Evolutionary conservation across 2,888 invertebrate species (phyloP).

Genomic region (Chrysolina americana): DNA sequence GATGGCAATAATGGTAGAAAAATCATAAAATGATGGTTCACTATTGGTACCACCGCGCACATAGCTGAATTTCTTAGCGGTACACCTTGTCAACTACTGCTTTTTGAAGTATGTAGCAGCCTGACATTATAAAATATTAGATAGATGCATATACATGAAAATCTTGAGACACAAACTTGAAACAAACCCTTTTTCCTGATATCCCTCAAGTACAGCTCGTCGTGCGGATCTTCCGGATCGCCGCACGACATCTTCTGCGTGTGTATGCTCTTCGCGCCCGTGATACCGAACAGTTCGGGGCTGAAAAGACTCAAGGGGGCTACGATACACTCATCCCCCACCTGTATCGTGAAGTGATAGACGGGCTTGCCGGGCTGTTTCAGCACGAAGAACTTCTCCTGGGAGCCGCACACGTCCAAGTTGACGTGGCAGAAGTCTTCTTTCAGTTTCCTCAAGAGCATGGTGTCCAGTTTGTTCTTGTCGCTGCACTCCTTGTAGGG

Average conservation of each 20-base stretch:
- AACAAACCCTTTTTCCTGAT: constrained; percentile 76
- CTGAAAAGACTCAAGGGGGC: constrained; percentile 91
- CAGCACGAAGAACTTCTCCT: constrained; percentile 85
- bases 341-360: constrained; percentile 83
- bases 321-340: constrained; percentile 92
- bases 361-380: constrained; percentile 80
- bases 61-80: no score
- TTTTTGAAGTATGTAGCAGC: no score
- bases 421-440: constrained; percentile 94
- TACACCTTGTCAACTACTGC: no score
- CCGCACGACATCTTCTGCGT: constrained; percentile 80
- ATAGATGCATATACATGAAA: no score
- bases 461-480: constrained; percentile 81
- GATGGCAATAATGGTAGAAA: no score
- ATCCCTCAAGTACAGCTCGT: constrained; percentile 92
- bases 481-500: constrained; percentile 89
- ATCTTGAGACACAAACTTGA: no score
- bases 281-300: constrained; percentile 89
- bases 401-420: constrained; percentile 89
- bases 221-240: constrained; percentile 94
- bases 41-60: no score
- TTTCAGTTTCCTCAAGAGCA: constrained; percentile 87
- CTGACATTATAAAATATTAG: no score
- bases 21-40: no score
- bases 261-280: constrained; percentile 82